A percentile compares a stretch with the other conserved stretches of the same genome.
These are phyloP conservation scores for zebrafish (Danio rerio) DNA, from an alignment of 2,113 vertebrate genomes.

Conservation along the genomic window GRCz12tu NC_133188.1:32120001-32120500, in stretches of 20 bases:
- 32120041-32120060: neutral
- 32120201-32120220: too few relatives aligned
- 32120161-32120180: neutral
- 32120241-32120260: too few relatives aligned
- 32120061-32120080: neutral
- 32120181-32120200: too few relatives aligned
- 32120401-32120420: slow-evolving; percentile 2
- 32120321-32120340: neutral
- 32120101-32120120: neutral
- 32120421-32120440: neutral
- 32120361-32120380: neutral
- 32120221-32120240: too few relatives aligned
- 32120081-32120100: neutral
- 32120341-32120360: neutral
- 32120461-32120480: neutral
- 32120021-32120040: neutral
- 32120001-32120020: neutral
- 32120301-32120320: neutral
- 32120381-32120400: slow-evolving; percentile 7
- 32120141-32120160: neutral
- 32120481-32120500: neutral
- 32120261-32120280: too few relatives aligned
- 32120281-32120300: too few relatives aligned
- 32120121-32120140: neutral
- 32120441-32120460: neutral